These are phyloP conservation scores for Lithosia quadra DNA, from an alignment of 2,888 invertebrate species.

Conservation along the genomic window DNA sequence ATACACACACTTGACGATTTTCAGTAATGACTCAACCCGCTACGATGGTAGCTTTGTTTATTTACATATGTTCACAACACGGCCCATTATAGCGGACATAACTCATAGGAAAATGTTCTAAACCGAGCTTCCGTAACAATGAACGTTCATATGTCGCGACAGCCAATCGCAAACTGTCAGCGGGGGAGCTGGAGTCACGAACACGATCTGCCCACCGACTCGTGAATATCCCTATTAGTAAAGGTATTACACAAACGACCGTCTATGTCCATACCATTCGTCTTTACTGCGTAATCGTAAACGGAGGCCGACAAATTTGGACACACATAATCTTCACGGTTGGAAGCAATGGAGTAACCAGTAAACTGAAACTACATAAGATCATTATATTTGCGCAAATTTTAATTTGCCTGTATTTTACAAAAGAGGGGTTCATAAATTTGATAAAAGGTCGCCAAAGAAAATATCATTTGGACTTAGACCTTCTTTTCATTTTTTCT, in stretches of 20 bases:
- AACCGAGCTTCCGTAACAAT: constrained; percentile 43
- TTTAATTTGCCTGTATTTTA: not conserved
- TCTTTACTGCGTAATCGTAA: constrained; percentile 70
- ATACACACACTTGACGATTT: constrained; percentile 33
- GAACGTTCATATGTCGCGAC: constrained; percentile 69
- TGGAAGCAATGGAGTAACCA: constrained; percentile 40
- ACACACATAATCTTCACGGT: constrained; percentile 54
- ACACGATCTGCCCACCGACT: constrained; percentile 63
- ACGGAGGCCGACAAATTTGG: constrained; percentile 59
- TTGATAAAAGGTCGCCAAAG: not conserved
- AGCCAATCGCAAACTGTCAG: constrained; percentile 74
- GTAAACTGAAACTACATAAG: constrained; percentile 27
- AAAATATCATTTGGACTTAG: not conserved
- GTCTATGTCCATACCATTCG: constrained; percentile 64
- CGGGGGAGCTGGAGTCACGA: constrained; percentile 50
- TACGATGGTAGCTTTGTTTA: constrained; percentile 66
- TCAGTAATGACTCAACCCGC: constrained; percentile 62
- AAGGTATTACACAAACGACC: constrained; percentile 70
- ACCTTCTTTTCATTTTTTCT: no score
- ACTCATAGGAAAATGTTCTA: constrained; percentile 32
- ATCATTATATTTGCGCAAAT: not conserved
- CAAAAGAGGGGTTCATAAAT: not conserved
- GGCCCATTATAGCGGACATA: constrained; percentile 35
- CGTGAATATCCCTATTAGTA: constrained; percentile 75
- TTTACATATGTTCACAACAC: constrained; percentile 65